These are phyloP conservation scores for Apodemus sylvaticus DNA, from an alignment of 2,113 vertebrate species.

Conservation along the genomic window DNA sequence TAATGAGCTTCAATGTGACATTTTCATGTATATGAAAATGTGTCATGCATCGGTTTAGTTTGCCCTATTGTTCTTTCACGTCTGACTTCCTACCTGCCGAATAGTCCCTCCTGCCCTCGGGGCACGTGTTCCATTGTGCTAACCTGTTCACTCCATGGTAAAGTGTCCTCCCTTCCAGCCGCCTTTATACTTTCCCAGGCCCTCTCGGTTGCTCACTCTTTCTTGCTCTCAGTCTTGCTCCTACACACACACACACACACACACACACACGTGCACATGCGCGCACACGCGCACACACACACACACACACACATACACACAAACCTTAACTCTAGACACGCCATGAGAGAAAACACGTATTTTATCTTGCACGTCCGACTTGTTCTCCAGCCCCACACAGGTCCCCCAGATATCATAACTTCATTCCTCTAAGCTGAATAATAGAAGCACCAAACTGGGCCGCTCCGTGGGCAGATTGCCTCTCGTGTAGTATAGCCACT, in stretches of 20 bases:
- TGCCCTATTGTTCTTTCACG: neutral
- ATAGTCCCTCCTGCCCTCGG: neutral
- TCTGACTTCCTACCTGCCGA: neutral
- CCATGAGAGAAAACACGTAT: neutral
- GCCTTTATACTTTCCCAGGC: neutral
- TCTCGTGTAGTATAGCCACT: neutral
- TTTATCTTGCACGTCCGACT: neutral
- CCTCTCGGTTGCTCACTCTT: neutral
- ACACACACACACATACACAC: neutral
- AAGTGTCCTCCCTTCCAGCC: too few relatives aligned
- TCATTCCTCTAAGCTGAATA: neutral
- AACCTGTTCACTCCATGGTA: neutral
- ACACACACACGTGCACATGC: too few relatives aligned
- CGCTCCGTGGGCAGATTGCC: neutral
- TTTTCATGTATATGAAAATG: neutral
- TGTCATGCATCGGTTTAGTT: too few relatives aligned
- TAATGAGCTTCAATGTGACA: neutral
- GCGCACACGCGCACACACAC: too few relatives aligned
- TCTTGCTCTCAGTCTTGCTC: neutral
- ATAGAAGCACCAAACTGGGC: too few relatives aligned
- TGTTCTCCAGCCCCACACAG: neutral
- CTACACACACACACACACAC: neutral
- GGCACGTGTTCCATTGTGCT: too few relatives aligned
- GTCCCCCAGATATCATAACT: neutral
- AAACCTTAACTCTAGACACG: neutral